Evolutionary conservation across 2,113 vertebrate genomes (phyloP).

Genomic region (Sorex fumeus): DNA sequence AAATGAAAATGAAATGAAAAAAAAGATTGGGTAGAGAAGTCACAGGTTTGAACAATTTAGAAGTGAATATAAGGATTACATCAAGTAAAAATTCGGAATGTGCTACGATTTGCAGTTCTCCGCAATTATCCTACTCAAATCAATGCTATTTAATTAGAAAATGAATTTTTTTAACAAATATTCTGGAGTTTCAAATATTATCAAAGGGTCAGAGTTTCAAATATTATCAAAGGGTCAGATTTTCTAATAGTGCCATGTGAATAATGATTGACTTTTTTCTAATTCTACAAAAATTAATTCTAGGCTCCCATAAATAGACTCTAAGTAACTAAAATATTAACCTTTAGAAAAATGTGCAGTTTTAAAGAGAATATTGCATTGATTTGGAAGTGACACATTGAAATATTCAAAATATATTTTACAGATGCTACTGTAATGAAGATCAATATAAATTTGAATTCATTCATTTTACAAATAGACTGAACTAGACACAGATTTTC

Average conservation of each 20-base stretch:
- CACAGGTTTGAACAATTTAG: background rate
- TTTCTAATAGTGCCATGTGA: background rate
- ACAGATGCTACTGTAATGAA: slow-evolving; percentile 4
- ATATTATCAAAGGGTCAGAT: background rate
- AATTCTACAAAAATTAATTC: background rate
- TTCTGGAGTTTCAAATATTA: background rate
- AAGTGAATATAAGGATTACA: background rate
- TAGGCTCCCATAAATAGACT: background rate
- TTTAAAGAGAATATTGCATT: slow-evolving; percentile 58
- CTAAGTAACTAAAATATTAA: background rate
- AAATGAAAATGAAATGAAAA: no score
- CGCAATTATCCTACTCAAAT: rapidly evolving
- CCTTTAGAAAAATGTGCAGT: background rate
- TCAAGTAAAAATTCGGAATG: background rate
- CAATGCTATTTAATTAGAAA: background rate
- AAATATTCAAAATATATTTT: slow-evolving; percentile 58
- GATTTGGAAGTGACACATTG: slow-evolving; percentile 59
- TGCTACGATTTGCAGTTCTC: background rate
- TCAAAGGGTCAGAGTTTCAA: background rate
- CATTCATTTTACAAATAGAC: slow-evolving; percentile 51
- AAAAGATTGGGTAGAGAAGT: background rate
- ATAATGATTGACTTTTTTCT: background rate
- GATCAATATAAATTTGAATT: slow-evolving; percentile 58
- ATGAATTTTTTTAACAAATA: slow-evolving; percentile 1
- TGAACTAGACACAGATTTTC: slow-evolving; percentile 50